Base-by-base conservation (phyloP, 2,888 invertebrate species). In the Lottia gigantea region DNA sequence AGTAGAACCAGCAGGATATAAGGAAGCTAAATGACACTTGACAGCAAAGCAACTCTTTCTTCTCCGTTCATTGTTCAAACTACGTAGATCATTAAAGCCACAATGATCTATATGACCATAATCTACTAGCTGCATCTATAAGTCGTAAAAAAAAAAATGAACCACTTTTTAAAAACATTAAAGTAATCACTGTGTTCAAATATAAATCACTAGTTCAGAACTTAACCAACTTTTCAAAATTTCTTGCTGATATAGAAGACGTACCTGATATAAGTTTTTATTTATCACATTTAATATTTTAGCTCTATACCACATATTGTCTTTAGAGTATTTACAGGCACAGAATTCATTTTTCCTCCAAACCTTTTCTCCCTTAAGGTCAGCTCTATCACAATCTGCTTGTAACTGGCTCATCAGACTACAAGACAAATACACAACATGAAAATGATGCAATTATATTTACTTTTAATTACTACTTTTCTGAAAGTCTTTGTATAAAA, bases 21-120 rank as follows among this genome's bases (percentile, higher is more conserved):
- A 91, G 25, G 93, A 93, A 1, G 91, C 91, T 66, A 95, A 85
- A 83, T 93, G 92, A 74, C 95, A 93, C 76, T 91, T 91, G 46
- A 82, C 78, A 26, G 92, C 89, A 0, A 92, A 92, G 0, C 92
- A 91, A 72, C 92, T 91, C 0, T 91, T 0, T 91, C 86, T 0
- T 86, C 84, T 11, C 87, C 93, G 93, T 12, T 90, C 86, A 0
- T 88, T 80, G 15, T 90, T 84, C 6, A 94, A 88, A 1, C 90
- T 88, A 66, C 90, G 91, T 23, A 94, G 85, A 64, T 89, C 85
- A 1, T 88, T 82, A 0, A 82, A 67, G 0, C 87, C 83, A 16
- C 93, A 89, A 0, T 88, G 89, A 76, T 92, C 91, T 2, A 90
- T 88, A 64, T 89, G 88, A 0, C 92, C 92, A 75, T 92, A 91